phyloP scores from a whole-genome alignment of 2,113 vertebrate genomes.

The Siniperca knerii region DNA sequence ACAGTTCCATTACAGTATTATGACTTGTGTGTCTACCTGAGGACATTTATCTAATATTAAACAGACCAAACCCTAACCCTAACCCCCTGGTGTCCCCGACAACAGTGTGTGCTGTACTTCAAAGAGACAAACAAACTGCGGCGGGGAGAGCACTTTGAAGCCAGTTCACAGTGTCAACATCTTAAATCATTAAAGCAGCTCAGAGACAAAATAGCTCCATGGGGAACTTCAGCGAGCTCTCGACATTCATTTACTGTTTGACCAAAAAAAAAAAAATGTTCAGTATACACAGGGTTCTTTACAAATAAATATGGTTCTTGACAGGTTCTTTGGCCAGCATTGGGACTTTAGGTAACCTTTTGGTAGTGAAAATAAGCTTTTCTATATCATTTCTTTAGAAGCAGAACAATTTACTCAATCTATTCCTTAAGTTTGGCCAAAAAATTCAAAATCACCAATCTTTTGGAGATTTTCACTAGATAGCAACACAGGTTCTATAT shows the following conservation, averaged over 20 bases:
- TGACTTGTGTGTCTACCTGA: slow-evolving; percentile 29
- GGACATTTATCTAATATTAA: slow-evolving; percentile 54
- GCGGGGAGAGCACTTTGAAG: slow-evolving; percentile 1
- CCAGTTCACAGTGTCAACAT: slow-evolving; percentile 43
- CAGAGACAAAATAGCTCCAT: slow-evolving; percentile 2
- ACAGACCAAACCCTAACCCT: background rate
- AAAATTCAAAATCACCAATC: background rate
- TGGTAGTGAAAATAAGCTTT: background rate
- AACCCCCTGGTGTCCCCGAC: slow-evolving; percentile 13
- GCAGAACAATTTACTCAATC: background rate
- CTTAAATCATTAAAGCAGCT: slow-evolving; percentile 55
- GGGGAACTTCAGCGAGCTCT: background rate
- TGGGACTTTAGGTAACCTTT: background rate
- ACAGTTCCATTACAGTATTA: slow-evolving; percentile 1
- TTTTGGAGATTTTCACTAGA: background rate
- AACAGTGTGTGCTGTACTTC: slow-evolving; percentile 22
- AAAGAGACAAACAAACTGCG: slow-evolving; percentile 38
- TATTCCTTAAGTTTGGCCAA: background rate
- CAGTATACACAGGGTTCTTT: background rate
- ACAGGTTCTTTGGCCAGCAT: background rate
- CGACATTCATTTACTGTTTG: background rate
- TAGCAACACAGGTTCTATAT: background rate
- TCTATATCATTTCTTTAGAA: background rate
- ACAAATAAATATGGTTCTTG: background rate
- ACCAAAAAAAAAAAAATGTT: background rate